Conservation (phyloP, 2,797 vertebrate genomes). For the Psittacula derbiana region DNA sequence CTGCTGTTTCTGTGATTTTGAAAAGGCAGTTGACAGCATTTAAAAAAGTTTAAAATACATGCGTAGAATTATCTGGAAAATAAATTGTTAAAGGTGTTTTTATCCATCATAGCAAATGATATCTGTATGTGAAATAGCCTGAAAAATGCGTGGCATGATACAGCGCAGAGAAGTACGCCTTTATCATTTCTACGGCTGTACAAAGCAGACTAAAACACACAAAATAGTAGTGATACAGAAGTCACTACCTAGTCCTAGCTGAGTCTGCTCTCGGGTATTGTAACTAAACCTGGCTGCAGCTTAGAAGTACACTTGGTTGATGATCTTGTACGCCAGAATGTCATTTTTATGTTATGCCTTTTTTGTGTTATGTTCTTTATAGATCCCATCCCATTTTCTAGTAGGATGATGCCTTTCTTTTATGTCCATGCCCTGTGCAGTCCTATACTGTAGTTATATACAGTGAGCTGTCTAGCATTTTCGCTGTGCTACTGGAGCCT, state of each 20-base stretch:
- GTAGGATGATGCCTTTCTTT: neutral
- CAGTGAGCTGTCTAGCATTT: neutral
- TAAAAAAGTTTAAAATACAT: neutral
- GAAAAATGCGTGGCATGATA: neutral
- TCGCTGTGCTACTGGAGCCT: accelerated
- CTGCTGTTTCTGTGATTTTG: neutral
- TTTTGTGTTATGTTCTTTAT: no score
- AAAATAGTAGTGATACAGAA: neutral
- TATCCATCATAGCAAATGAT: neutral
- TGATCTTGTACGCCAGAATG: neutral
- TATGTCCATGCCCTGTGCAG: neutral
- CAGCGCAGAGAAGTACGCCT: neutral
- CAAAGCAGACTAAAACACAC: neutral
- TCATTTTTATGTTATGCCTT: neutral
- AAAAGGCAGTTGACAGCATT: neutral
- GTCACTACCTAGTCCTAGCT: neutral
- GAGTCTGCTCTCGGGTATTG: neutral
- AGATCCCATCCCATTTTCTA: neutral
- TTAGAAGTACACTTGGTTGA: neutral
- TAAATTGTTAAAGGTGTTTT: constrained; percentile 21
- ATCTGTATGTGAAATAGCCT: neutral
- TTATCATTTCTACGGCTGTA: neutral
- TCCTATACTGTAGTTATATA: accelerated
- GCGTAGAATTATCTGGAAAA: neutral
- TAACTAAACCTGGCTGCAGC: constrained; percentile 41